Percentiles rank a stretch among this genome's conserved stretches.
Conservation (phyloP, 1,140 invertebrate genomes). For the Schlechtendalia chinensis region DNA sequence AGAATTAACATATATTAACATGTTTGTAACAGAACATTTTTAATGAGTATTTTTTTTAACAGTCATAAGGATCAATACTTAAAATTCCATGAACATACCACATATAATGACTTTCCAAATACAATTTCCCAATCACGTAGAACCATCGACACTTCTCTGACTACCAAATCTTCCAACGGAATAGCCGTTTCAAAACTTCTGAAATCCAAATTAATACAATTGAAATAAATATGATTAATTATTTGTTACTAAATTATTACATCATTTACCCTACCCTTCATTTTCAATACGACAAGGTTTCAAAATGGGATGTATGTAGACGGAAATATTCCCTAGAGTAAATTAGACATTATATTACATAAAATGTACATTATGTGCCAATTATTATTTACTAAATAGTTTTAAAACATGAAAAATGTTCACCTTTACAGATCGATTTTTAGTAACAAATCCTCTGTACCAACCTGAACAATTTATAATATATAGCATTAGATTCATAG, state of each 20-base stretch:
- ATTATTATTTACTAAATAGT: neutral
- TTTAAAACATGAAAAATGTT: conserved; percentile 44
- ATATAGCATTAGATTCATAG: neutral
- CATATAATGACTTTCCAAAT: conserved; percentile 88
- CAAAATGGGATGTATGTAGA: conserved; percentile 39
- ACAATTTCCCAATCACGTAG: conserved; percentile 87
- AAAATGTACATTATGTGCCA: too few relatives aligned
- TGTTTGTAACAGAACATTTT: too few relatives aligned
- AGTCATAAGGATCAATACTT: neutral
- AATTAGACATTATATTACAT: neutral
- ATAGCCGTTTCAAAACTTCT: conserved; percentile 68
- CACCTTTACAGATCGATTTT: conserved; percentile 73
- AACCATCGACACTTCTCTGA: conserved; percentile 84
- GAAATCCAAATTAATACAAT: conserved; percentile 53
- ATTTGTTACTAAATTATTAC: too few relatives aligned
- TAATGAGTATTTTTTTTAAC: neutral
- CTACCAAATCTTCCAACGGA: conserved; percentile 81
- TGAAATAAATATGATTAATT: neutral
- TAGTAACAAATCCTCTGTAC: conserved; percentile 80
- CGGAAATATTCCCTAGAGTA: conserved; percentile 40
- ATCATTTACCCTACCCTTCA: conserved; percentile 10
- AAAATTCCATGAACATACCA: conserved; percentile 65
- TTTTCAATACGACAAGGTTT: conserved; percentile 46
- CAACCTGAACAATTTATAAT: conserved; percentile 65
- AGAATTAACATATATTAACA: too few relatives aligned